A percentile compares a stretch with the other conserved stretches of the same genome.
These are phyloP conservation scores for Apis florea DNA, from an alignment of 1,140 invertebrate species.

Conservation along the genomic window DNA sequence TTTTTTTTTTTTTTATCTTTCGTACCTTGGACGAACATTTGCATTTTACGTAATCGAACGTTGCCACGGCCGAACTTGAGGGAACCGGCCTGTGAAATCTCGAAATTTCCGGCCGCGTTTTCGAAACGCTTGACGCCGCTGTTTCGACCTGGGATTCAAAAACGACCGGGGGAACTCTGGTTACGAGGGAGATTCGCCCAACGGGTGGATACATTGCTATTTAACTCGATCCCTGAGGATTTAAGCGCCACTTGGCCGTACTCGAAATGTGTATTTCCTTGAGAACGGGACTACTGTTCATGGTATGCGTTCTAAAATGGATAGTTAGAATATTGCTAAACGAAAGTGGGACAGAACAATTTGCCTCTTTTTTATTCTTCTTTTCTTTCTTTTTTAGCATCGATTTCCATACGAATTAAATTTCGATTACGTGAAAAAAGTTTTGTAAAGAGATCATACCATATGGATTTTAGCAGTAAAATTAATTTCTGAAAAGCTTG, in stretches of 20 bases:
- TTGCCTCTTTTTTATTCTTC: too few relatives aligned
- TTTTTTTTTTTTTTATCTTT: too few relatives aligned
- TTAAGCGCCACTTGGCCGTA: not conserved
- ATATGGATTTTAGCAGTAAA: too few relatives aligned
- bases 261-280: not conserved
- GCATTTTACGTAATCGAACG: conserved; percentile 18
- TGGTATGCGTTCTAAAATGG: not conserved
- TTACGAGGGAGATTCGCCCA: not conserved
- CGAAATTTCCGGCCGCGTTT: conserved; percentile 5
- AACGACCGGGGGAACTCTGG: not conserved
- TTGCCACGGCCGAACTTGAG: not conserved
- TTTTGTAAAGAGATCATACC: too few relatives aligned
- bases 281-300: not conserved
- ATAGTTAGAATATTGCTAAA: not conserved
- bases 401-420: too few relatives aligned
- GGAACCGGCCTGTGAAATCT: conserved; percentile 15
- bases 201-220: not conserved
- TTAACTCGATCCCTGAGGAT: not conserved
- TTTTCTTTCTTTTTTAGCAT: too few relatives aligned
- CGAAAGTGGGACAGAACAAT: not conserved
- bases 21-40: conserved; percentile 6
- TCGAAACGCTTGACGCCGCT: not conserved
- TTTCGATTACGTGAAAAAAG: too few relatives aligned
- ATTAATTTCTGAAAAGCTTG: too few relatives aligned
- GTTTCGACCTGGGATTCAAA: not conserved